Evolutionary conservation across 2,888 invertebrate species (phyloP), one percentile per base, ranked within the genome.

Genomic region (Ophion ellenae): DNA sequence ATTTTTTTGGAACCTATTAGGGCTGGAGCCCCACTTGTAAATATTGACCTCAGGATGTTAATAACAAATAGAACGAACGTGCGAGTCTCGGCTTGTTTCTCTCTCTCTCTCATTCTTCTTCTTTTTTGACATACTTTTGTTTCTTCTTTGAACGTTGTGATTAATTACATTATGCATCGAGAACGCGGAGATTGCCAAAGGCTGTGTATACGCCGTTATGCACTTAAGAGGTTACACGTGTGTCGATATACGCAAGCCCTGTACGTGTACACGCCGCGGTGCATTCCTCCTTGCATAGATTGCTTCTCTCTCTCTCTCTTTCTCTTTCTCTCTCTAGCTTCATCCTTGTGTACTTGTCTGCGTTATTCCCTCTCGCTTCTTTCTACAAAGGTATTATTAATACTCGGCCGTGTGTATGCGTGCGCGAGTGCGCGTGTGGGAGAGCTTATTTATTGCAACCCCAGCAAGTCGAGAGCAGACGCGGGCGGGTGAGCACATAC

Each of bases 381-480:
- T 86, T 84, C 47, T 45, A 79, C 84, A 79, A 84, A 84, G 83
- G 83, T 81, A 83, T 83, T 84, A 84, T 84, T 84, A 82, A 86
- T 86, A 76, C 86, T 87, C 85, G 84, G 86, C 63, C 87, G 88
- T 90, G 88, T 88, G 81, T 89, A 81, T 73, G 20, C 82, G 40
- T 64, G 77, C 66, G 57, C 73, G 40, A 57, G 82, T 78, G 83
- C 83, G 83, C 83, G 40, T 64, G 77, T 73, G 57, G 80, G 40
- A 57, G 82, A 81, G 83, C 83, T 86, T 86, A 83, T 86, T 86
- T 86, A 86, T 86, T 86, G 86, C 86, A 83, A 77, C 83, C 83
- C 80, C 77, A 61, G 45, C 57, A 74, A 79, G 77, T 70, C 61
- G 81, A 81, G 76, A 32, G 81, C 81, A 74, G 86, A 69, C 83